Conservation (phyloP, 2,888 invertebrate species). For the Amblyjoppa proteus region DNA sequence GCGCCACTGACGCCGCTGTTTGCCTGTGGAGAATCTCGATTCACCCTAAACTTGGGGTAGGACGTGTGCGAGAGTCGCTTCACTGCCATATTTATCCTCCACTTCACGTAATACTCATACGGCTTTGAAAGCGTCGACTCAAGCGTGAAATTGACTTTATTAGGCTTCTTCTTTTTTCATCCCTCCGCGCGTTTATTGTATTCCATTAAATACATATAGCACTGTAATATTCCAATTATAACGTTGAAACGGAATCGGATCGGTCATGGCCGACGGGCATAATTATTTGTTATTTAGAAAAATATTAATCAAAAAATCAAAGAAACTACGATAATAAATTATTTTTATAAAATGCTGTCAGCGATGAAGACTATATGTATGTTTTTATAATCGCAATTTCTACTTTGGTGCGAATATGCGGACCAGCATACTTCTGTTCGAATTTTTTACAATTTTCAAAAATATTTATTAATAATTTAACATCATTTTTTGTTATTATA, state of each 20-base stretch:
- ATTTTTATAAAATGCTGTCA: background rate
- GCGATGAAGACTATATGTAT: too few relatives aligned
- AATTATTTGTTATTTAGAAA: background rate
- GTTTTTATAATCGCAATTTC: too few relatives aligned
- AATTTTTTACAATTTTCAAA: too few relatives aligned
- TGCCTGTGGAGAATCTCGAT: constrained; percentile 54
- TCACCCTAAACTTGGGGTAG: constrained; percentile 65
- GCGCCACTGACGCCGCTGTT: constrained; percentile 55
- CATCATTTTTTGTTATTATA: too few relatives aligned
- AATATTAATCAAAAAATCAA: background rate
- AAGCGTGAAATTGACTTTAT: constrained; percentile 83
- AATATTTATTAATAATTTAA: too few relatives aligned
- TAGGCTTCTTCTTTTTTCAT: constrained; percentile 72
- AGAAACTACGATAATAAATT: background rate
- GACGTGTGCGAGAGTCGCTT: constrained; percentile 60
- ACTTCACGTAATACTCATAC: constrained; percentile 70
- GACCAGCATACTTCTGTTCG: too few relatives aligned
- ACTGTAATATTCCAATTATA: constrained; percentile 20
- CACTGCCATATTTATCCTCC: constrained; percentile 60
- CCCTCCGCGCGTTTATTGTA: constrained; percentile 29
- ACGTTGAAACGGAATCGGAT: constrained; percentile 69
- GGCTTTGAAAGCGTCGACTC: constrained; percentile 78
- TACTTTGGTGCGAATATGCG: too few relatives aligned
- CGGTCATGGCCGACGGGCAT: constrained; percentile 28
- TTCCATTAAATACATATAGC: constrained; percentile 56